Conservation (phyloP, 2,113 vertebrate species). For the Tachysurus fulvidraco region DNA sequence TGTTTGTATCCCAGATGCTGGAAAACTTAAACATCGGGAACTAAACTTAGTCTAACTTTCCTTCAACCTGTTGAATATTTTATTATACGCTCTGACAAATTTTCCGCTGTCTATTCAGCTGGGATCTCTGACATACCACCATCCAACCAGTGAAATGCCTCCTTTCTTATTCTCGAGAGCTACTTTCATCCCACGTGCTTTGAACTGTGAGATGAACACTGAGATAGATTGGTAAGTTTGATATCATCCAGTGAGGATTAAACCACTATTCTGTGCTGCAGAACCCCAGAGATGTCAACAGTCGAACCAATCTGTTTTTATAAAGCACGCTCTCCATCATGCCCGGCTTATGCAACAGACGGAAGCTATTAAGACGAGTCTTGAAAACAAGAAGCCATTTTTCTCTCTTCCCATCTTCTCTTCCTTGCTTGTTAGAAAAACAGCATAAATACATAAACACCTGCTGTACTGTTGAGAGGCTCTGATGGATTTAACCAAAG, state of each 20-base stretch:
- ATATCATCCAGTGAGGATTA: conserved; percentile 32
- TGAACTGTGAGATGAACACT: conserved; percentile 32
- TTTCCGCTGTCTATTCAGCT: neutral
- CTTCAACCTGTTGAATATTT: neutral
- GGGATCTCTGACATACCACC: neutral
- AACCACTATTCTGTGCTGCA: conserved; percentile 30
- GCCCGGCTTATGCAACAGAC: conserved; percentile 52
- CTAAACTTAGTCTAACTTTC: neutral
- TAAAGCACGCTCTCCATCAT: conserved; percentile 20
- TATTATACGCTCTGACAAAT: neutral
- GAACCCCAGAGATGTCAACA: conserved; percentile 42
- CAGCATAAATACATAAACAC: conserved; percentile 54
- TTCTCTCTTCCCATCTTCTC: conserved; percentile 25
- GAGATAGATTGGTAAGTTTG: conserved; percentile 12
- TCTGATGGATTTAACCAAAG: conserved; percentile 47
- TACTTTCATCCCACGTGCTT: conserved; percentile 30
- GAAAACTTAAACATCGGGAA: too few relatives aligned
- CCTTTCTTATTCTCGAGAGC: conserved; percentile 25
- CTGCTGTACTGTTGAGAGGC: conserved; percentile 54
- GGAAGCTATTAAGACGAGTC: conserved; percentile 57
- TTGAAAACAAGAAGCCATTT: conserved; percentile 50
- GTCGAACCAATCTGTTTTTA: conserved; percentile 38
- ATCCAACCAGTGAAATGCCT: conserved; percentile 26
- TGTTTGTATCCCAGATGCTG: too few relatives aligned
- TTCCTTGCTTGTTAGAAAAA: conserved; percentile 42